Evolutionary conservation across 2,797 vertebrate species (phyloP), one percentile per base, ranked within the genome.

Genomic region (Gastrophryne carolinensis): DNA sequence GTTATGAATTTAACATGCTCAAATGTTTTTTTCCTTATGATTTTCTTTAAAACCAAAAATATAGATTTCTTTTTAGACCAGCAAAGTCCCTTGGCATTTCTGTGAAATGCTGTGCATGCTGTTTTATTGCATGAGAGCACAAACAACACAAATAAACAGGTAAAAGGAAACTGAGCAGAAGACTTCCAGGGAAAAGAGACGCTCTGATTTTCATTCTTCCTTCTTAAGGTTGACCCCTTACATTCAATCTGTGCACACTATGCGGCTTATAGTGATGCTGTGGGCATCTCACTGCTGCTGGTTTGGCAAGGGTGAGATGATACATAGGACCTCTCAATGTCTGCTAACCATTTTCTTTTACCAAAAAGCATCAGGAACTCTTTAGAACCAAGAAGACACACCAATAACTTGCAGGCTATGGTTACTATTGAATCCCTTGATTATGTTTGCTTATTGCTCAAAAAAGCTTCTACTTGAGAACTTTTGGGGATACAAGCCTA

Each of bases 31-130:
- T 65, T 52, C 2, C 44, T 61, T 54, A 69, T 52, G 63, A 75
- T 52, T 68, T 62, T 75, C 65, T 75, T 75, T 69, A 62, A 71
- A 71, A 77, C 54, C 35, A 75, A 77, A 72, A 64, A 63, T 64
- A 77, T 77, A 58, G 61, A 78, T 78, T 65, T 66, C 60, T 65
- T 78, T 77, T 78, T 71, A 37, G 72, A 64, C 50, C 19, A 19
- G 37, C 39, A 15, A 30, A 72, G 35, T 78, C 67, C 75, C 75
- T 23, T 65, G 68, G 60, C 44, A 24, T 73, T 32, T n/a, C 29
- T n/a, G 57, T 72, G 49, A 63, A 56, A 49, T n/a, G 49, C 19
- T 49, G 64, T 68, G 50, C 75, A 65, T 72, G 67, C 50, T 70
- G 49, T 77, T 47, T 77, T 29, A 30, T 60, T 64, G 75, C 68